A percentile compares a stretch with the other conserved stretches of the same genome.
These are phyloP conservation scores for Prietella phreatophila DNA, from an alignment of 2,113 vertebrate genomes.

Conservation along the genomic window DNA sequence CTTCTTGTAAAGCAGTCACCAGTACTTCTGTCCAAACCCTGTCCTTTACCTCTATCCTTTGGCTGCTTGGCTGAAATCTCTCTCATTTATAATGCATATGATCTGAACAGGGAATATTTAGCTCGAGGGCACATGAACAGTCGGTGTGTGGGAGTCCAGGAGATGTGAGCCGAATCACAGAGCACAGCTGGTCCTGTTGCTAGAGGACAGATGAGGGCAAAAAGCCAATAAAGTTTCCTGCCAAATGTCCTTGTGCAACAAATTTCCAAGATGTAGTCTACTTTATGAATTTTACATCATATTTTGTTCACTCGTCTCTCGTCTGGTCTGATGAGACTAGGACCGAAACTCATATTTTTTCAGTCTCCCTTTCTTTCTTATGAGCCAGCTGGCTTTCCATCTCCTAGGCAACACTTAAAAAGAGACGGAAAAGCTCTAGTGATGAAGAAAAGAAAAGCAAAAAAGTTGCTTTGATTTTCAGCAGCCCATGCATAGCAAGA, in stretches of 20 bases:
- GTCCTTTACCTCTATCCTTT: conserved; percentile 56
- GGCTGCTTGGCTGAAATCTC: conserved; percentile 62
- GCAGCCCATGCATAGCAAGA: conserved; percentile 35
- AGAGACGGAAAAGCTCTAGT: conserved; percentile 22
- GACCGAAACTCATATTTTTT: background rate
- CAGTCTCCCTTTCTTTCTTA: background rate
- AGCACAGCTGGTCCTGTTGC: conserved; percentile 64
- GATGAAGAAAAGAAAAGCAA: background rate
- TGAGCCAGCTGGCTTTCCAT: conserved; percentile 10
- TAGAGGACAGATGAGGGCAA: conserved; percentile 58
- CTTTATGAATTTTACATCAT: conserved; percentile 45
- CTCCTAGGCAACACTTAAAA: conserved; percentile 35
- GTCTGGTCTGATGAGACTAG: conserved; percentile 39
- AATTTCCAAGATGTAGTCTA: conserved; percentile 58
- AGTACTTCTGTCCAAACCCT: background rate
- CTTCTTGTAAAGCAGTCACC: background rate
- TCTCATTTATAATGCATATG: conserved; percentile 65
- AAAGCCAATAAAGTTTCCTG: conserved; percentile 61
- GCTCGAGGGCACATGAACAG: conserved; percentile 18
- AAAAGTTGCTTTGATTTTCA: conserved; percentile 17
- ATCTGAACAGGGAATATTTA: conserved; percentile 69
- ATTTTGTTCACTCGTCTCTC: conserved; percentile 56
- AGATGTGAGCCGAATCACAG: conserved; percentile 72
- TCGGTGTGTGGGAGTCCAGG: conserved; percentile 50
- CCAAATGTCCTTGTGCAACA: conserved; percentile 62